Percentiles rank a stretch among this genome's conserved stretches.
Evolutionary conservation across 1,140 invertebrate species (phyloP).

Genomic region (Drosophila gunungcola): DNA sequence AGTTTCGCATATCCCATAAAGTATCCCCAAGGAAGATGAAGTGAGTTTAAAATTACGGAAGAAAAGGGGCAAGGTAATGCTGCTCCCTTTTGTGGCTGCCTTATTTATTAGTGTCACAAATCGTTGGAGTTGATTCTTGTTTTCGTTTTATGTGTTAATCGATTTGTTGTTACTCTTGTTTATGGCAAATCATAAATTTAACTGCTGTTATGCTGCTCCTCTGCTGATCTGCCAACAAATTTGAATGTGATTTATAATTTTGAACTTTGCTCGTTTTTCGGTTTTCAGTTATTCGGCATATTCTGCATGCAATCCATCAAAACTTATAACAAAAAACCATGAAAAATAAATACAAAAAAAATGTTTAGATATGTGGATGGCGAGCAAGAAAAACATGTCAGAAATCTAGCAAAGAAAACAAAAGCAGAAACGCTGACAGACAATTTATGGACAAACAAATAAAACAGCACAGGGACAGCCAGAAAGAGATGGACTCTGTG

Average conservation of each 20-base stretch:
- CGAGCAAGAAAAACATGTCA: conserved; percentile 60
- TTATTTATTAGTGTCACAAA: conserved; percentile 82
- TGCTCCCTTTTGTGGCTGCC: conserved; percentile 36
- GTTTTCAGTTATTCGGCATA: conserved; percentile 11
- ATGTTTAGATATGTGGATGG: conserved; percentile 1
- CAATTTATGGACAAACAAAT: conserved; percentile 69
- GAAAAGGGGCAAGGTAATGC: conserved; percentile 11
- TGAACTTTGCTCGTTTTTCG: conserved; percentile 41
- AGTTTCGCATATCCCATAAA: conserved; percentile 33
- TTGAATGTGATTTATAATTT: conserved; percentile 74
- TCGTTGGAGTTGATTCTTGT: conserved; percentile 62
- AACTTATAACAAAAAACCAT: conserved; percentile 29
- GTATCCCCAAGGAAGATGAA: conserved; percentile 33
- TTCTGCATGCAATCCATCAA: conserved; percentile 71
- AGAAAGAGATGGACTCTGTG: neutral
- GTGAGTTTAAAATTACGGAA: conserved; percentile 39
- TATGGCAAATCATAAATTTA: conserved; percentile 67
- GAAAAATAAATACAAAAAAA: neutral
- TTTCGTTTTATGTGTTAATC: conserved; percentile 67
- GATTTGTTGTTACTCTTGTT: conserved; percentile 57
- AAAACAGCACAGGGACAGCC: conserved; percentile 12
- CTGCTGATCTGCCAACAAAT: conserved; percentile 45
- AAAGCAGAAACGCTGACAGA: conserved; percentile 55
- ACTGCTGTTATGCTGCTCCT: neutral
- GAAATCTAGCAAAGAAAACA: conserved; percentile 64